Conservation (phyloP, 2,113 vertebrate genomes). For the Notothenia rossii region DNA sequence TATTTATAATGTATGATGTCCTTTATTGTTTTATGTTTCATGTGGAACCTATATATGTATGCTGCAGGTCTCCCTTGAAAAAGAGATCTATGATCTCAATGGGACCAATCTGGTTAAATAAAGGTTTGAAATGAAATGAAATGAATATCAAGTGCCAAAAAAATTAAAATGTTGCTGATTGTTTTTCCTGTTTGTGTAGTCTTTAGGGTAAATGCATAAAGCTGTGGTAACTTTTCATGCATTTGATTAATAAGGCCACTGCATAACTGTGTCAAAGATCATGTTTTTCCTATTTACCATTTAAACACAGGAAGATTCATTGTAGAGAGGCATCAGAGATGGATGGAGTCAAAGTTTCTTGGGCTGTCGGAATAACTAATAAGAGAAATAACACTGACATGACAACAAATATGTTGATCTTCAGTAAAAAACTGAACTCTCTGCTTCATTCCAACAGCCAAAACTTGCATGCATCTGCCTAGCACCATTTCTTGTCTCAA, state of each 20-base stretch:
- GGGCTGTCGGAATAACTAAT: background rate
- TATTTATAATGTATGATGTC: no score
- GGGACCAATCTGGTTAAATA: no score
- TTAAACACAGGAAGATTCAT: background rate
- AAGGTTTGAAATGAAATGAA: no score
- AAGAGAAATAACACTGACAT: background rate
- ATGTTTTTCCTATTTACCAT: background rate
- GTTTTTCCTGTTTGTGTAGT: no score
- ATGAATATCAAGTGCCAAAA: no score
- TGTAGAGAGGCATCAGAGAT: background rate
- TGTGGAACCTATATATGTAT: no score
- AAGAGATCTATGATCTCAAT: no score
- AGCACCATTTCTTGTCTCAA: slow-evolving; percentile 11
- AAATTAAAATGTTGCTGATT: no score
- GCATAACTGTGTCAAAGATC: background rate
- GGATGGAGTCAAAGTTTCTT: background rate
- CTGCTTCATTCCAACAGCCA: slow-evolving; percentile 1
- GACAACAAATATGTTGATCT: background rate
- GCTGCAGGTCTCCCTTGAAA: no score
- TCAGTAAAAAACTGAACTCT: background rate
- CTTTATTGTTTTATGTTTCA: no score
- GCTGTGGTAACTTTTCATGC: background rate
- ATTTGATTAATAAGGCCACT: background rate
- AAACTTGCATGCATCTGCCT: slow-evolving; percentile 24
- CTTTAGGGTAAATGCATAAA: background rate